Conservation (phyloP, 2,113 vertebrate genomes). For the Catharus bicknelli region DNA sequence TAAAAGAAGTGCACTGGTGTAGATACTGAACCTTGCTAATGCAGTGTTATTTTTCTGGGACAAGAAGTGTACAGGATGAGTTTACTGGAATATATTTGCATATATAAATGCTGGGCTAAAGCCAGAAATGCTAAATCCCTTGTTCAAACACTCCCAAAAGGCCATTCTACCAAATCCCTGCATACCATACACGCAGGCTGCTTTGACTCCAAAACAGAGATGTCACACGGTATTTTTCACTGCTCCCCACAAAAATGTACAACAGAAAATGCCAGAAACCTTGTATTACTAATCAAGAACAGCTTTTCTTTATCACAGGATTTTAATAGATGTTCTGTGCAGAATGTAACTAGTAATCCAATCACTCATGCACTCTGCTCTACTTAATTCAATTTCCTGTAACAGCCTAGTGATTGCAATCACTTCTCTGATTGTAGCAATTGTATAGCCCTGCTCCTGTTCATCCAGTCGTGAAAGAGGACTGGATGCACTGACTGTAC, state of each 20-base stretch:
- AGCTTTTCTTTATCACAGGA: conserved; percentile 20
- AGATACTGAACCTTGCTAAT: background rate
- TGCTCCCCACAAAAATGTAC: background rate
- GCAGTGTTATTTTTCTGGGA: background rate
- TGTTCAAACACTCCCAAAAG: background rate
- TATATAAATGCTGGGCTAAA: background rate
- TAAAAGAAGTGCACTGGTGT: background rate
- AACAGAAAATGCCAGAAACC: background rate
- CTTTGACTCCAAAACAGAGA: background rate
- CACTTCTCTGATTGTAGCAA: background rate
- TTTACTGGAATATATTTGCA: background rate
- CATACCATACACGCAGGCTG: background rate
- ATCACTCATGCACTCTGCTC: conserved; percentile 2
- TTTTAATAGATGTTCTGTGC: background rate
- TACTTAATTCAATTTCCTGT: conserved; percentile 23
- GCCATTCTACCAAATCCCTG: background rate
- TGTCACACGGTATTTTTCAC: background rate
- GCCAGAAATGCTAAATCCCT: background rate
- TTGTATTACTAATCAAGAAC: background rate
- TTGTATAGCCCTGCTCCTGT: background rate
- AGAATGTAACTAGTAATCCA: background rate
- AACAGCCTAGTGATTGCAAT: conserved; percentile 27
- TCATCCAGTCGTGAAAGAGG: background rate
- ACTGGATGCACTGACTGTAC: background rate
- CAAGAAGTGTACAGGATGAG: background rate